Base-by-base conservation (phyloP, 2,113 vertebrate genomes). In the Spilogale gracilis region DNA sequence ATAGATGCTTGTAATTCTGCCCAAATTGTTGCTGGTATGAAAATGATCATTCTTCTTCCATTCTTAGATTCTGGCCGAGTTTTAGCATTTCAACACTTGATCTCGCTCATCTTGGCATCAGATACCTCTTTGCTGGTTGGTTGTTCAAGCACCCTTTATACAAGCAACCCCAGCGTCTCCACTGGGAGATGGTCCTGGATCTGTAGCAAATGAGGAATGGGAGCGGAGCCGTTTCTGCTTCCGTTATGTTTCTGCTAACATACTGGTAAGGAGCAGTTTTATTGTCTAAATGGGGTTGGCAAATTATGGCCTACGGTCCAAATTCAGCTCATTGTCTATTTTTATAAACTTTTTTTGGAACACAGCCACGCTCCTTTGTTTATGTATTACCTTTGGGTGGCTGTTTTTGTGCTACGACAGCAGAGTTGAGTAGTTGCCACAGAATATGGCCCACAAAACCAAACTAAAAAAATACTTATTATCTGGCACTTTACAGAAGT, bases 11-110 rank as follows among this genome's bases (percentile, higher is more conserved):
- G 61, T 52, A 56, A 67, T 95, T 96, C 97, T 94, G 94, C 76
- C 76, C 84, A 89, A 30, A 94, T 84, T 71, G 63, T 96, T 97
- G 97, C 97, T 97, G 97, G 97, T 95, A 95, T 92, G 96, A 83
- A 95, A 82, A 90, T 94, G 96, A 83, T 94, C 52, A 78, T 78
- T 94, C 69, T 12, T 48, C 79, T 80, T 85, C 32, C 13, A 0
- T 81, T 81, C 63, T 91, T 92, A 23, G 74, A 20, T 61, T 80
- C 86, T 74, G 60, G 76, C 21, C 3, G 1, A 6, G 3, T 83
- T 78, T 91, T 27, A 82, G 56, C 48, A 63, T 94, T 74, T 60
- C 20, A 27, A 54, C 23, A 6, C 76, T 95, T 94, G 79, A 56
- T 87, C 86, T 96, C 74, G 74, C 78, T 82, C 43, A 18, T 78